These are phyloP conservation scores for Papilio protenor DNA, from an alignment of 2,888 invertebrate species.

Conservation along the genomic window DNA sequence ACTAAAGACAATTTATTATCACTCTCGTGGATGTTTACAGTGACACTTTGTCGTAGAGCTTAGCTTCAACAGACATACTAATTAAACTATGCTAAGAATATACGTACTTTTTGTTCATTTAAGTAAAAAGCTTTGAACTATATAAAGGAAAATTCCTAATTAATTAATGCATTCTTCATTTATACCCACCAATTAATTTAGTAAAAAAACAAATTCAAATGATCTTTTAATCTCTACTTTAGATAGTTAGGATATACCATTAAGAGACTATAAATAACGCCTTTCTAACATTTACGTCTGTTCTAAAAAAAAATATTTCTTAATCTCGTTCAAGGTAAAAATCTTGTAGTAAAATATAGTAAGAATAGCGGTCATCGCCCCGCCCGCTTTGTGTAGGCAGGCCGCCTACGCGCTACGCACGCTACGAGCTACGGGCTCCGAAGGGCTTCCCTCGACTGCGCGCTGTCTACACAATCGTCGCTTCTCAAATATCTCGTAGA, in stretches of 20 bases:
- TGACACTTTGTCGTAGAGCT: slow-evolving; percentile 14
- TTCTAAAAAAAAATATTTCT: slow-evolving; percentile 13
- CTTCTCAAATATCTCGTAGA: slow-evolving; percentile 27
- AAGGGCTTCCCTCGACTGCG: slow-evolving; percentile 48
- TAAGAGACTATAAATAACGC: not conserved
- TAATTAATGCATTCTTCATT: too few relatives aligned
- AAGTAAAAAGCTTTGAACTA: not conserved
- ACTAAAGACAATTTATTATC: slow-evolving; percentile 36
- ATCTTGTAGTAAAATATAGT: slow-evolving; percentile 49
- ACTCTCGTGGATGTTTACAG: slow-evolving; percentile 25
- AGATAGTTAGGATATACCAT: not conserved
- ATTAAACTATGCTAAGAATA: slow-evolving; percentile 12
- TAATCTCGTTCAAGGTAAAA: slow-evolving; percentile 3
- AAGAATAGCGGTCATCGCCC: slow-evolving; percentile 59
- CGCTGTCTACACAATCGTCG: slow-evolving; percentile 23
- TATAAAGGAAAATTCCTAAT: not conserved
- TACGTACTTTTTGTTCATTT: not conserved
- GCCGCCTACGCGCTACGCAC: slow-evolving; percentile 53
- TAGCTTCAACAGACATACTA: not conserved
- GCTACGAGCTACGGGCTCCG: slow-evolving; percentile 40
- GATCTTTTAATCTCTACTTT: too few relatives aligned
- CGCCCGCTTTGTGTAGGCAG: slow-evolving; percentile 52
- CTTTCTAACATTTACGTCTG: not conserved
- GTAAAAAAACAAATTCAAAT: too few relatives aligned
- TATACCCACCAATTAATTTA: too few relatives aligned